phyloP scores from a whole-genome alignment of 2,113 vertebrate genomes.

The Peromyscus maniculatus region DNA sequence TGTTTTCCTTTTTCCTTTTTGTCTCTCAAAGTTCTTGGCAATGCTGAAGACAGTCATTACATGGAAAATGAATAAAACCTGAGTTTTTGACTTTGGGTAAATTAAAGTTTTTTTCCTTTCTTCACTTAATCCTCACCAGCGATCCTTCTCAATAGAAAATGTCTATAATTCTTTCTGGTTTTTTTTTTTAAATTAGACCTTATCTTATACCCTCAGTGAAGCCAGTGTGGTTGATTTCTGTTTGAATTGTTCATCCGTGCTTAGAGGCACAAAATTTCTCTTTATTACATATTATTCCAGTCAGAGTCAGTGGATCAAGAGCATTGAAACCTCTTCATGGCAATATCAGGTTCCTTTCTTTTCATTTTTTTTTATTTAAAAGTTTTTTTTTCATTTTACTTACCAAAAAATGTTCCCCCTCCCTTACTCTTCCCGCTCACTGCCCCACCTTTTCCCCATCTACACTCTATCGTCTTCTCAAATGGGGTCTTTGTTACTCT shows the following conservation, averaged over 20 bases:
- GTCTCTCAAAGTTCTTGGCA: background rate
- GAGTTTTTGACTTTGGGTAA: background rate
- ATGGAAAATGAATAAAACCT: background rate
- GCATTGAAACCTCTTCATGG: slow-evolving; percentile 8
- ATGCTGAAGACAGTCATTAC: background rate
- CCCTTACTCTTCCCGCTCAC: no score
- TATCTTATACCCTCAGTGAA: background rate
- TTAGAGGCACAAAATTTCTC: background rate
- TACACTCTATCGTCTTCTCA: no score
- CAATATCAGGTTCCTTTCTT: slow-evolving; percentile 55
- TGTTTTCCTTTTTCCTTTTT: background rate
- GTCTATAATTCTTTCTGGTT: background rate
- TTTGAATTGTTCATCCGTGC: background rate
- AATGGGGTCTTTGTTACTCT: background rate
- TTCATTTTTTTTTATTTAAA: background rate
- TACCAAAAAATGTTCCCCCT: no score
- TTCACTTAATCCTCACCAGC: background rate
- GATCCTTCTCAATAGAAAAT: background rate
- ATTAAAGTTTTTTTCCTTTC: slow-evolving; percentile 19
- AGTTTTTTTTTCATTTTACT: no score
- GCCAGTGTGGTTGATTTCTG: background rate
- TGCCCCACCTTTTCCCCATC: no score
- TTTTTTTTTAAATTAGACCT: background rate
- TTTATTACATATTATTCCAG: slow-evolving; percentile 29
- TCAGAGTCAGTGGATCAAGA: slow-evolving; percentile 11